phyloP scores from a whole-genome alignment of 2,888 invertebrate genomes.

The Cataglyphis altisquamis region DNA sequence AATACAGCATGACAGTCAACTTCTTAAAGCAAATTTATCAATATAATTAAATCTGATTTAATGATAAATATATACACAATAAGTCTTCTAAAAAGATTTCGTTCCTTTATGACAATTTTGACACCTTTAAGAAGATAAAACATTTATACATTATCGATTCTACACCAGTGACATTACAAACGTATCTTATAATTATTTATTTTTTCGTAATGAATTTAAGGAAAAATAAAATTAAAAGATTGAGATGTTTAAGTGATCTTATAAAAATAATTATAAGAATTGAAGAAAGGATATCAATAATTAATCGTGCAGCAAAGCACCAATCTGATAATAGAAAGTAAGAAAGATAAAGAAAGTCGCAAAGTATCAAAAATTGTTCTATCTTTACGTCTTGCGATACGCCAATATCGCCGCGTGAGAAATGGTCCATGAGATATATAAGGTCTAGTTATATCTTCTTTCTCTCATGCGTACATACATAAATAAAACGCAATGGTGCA shows the following conservation, averaged over 20 bases:
- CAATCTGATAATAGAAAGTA: constrained; percentile 37
- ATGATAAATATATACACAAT: neutral
- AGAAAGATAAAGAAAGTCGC: constrained; percentile 46
- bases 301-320: constrained; percentile 20
- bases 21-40: neutral
- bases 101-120: constrained; percentile 2
- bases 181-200: neutral
- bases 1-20: neutral
- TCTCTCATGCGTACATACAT: constrained; percentile 49
- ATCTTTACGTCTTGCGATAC: constrained; percentile 42
- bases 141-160: constrained; percentile 2
- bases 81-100: neutral
- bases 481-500: constrained; percentile 41
- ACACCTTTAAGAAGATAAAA: constrained; percentile 1
- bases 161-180: constrained; percentile 2
- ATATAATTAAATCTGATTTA: constrained; percentile 27
- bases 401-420: constrained; percentile 24
- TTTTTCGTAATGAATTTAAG: constrained; percentile 6
- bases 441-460: constrained; percentile 25
- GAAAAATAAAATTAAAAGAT: constrained; percentile 12
- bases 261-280: neutral
- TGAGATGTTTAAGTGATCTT: neutral
- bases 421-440: constrained; percentile 13
- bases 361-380: constrained; percentile 60
- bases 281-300: neutral